Base-by-base conservation (phyloP, 2,888 invertebrate species). In the Pocota personata region DNA sequence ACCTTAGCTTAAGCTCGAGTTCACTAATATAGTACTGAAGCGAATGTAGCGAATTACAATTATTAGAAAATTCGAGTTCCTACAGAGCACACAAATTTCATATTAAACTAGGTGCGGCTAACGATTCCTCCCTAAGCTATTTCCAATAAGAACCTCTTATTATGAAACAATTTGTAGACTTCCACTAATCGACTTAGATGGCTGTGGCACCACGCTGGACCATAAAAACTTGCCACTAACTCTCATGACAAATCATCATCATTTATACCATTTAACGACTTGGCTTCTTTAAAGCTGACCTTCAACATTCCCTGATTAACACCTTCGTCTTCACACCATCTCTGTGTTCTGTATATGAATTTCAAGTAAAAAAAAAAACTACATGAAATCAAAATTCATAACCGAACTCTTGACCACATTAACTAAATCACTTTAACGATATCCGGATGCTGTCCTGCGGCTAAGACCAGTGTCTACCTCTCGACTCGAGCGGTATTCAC, bases 401-500 rank as follows among this genome's bases (percentile, higher is more conserved):
- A 77, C 77, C 82, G 64, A 64, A 72, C 71, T 82, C 82, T 82
- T 77, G 82, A 82, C 72, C 82, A 78, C 71, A 82, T 77, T 77
- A 82, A 66, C 82, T 72, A 82, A 82, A 82, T 82, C 82, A 82
- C 50, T 82, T 77, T 72, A 82, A 82, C 82, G 82, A 82, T 52
- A 82, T 72, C 71, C 82, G 82, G 82, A 82, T 77, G 77, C 71
- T 46, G 52, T 77, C 82, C 82, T 82, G 77, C 52, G 77, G 82
- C 77, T 82, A 43, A 77, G 50, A 72, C 50, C 50, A 57, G 50
- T 66, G 62, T 57, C 32, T 24, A 21, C 10, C 50, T 43, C 40
- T 27, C 46, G 37, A 12, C 6, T 35, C 58, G 55, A 16, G 16
- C 5, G 8, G 32, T 37, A 8, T 27, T 8, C 4, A n/a, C n/a